phyloP scores from a whole-genome alignment of 2,113 vertebrate genomes.

The Tursiops truncatus region DNA sequence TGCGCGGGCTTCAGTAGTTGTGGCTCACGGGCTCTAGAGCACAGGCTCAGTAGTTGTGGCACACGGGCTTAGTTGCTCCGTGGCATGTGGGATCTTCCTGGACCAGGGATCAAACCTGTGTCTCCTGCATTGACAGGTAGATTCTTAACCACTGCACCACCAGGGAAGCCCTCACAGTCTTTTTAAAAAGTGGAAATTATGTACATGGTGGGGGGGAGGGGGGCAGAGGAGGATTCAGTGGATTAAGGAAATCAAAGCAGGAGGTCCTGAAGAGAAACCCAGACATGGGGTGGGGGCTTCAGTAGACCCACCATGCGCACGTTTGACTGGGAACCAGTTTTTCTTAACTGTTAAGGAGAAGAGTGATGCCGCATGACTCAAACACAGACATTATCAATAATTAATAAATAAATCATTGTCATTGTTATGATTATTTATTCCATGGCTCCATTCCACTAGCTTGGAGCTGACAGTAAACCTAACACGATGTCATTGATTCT shows the following conservation, averaged over 20 bases:
- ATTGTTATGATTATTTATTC: background rate
- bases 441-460: background rate
- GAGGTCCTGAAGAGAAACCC: background rate
- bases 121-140: too few species aligned
- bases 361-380: background rate
- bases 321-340: background rate
- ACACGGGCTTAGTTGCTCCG: too few species aligned
- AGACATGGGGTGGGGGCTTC: rapidly evolving
- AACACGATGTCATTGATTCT: background rate
- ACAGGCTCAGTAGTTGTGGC: too few species aligned
- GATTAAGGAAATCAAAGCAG: background rate
- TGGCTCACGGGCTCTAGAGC: too few species aligned
- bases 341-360: background rate
- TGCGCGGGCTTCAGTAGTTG: rapidly evolving
- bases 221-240: background rate
- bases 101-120: too few species aligned
- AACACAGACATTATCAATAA: background rate
- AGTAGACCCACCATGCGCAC: rapidly evolving
- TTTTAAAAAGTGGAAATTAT: background rate
- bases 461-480: background rate
- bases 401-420: background rate
- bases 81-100: too few species aligned
- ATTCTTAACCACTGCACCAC: too few species aligned
- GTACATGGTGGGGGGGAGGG: background rate
- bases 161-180: background rate